Base-by-base conservation (phyloP, 2,888 invertebrate species). In the Scaptomyza tumidula region DNA sequence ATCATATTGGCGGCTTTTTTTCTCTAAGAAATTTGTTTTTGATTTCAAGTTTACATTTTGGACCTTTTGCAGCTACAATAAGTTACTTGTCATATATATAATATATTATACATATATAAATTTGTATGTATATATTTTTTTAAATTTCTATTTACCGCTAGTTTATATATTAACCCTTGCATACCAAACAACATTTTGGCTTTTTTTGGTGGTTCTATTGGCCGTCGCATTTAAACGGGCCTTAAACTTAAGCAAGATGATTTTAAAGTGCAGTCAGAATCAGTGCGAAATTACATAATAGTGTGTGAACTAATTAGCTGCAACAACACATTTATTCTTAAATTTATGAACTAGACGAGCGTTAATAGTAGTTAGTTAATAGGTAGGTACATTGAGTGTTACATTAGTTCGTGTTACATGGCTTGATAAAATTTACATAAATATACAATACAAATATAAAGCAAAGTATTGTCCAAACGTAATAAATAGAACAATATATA, bases 301-400 rank as follows among this genome's bases (percentile, higher is more conserved):
- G 29, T 29, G 43, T 39, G 37, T 52, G 44, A 57, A 57, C 63
- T 69, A 69, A 48, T 52, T 24, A 54, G 37, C 41, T 68, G 59
- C 19, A 67, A 58, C 57, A 55, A 59, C 53, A 55, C 24, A 54
- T 57, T 53, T 16, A 46, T 33, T 53, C 54, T 59, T 59, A 56
- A 43, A 19, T 41, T 66, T 69, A 69, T 41, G 16, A 59, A 49
- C 48, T 69, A 67, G 53, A 43, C 46, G 52, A 55, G 43, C 46
- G 58, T 55, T 58, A 56, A 59, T 59, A 60, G 68, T 74, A 66
- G 54, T 69, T 53, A 60, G 60, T 72, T 60, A 71, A 65, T 78
- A 80, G 78, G 75, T 78, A 80, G 78, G 75, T 82, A 75, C 78
- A 58, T 74, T 65, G 67, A 74, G 81, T 85, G 82, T 68, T 71